A percentile compares a stretch with the other conserved stretches of the same genome.
Evolutionary conservation across 2,113 vertebrate genomes (phyloP).

Genomic region (Tympanuchus pallidicinctus): DNA sequence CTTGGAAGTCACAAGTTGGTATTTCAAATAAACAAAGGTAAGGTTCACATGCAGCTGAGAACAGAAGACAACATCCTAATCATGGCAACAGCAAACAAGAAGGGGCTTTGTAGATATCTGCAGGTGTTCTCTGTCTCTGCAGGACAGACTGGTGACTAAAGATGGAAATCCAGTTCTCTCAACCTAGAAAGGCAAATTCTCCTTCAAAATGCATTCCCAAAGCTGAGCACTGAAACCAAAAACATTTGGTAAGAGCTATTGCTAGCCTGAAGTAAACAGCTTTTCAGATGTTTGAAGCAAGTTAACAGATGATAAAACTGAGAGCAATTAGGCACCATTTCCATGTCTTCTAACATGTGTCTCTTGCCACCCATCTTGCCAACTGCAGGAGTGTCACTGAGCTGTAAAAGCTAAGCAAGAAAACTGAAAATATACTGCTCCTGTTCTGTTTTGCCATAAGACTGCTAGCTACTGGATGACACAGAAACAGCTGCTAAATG

Average conservation of each 20-base stretch:
- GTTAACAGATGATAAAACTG: neutral
- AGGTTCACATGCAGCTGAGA: neutral
- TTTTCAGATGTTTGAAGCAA: neutral
- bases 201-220: conserved; percentile 12
- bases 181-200: conserved; percentile 9
- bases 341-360: neutral
- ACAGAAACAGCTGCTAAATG: neutral
- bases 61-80: neutral
- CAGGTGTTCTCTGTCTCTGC: neutral
- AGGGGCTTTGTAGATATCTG: neutral
- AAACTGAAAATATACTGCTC: neutral
- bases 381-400: neutral
- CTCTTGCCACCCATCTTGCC: neutral
- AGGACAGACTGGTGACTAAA: neutral
- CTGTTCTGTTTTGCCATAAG: neutral
- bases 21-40: neutral
- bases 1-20: neutral
- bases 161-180: neutral
- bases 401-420: neutral
- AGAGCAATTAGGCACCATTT: neutral
- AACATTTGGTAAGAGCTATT: conserved; percentile 15
- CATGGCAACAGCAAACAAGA: neutral
- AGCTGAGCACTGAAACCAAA: conserved; percentile 14
- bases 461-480: neutral
- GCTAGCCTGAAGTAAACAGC: conserved; percentile 28